A percentile compares a stretch with the other conserved stretches of the same genome.
These are phyloP conservation scores for Hydropsyche betteni DNA, from an alignment of 2,888 invertebrate genomes.

Conservation along the genomic window DNA sequence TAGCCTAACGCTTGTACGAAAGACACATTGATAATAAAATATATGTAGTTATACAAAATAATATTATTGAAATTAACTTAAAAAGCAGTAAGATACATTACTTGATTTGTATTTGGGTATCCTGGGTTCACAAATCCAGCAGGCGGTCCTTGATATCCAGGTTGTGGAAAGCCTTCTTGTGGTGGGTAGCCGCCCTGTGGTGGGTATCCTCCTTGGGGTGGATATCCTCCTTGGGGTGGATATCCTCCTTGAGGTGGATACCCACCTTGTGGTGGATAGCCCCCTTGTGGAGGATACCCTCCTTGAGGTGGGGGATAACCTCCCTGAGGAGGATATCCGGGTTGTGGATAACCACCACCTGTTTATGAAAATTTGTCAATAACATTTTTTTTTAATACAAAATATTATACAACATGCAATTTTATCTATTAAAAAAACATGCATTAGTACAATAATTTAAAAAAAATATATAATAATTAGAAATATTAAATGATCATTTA, in stretches of 20 bases:
- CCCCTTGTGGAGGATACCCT: conserved; percentile 58
- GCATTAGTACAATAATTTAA: too few relatives aligned
- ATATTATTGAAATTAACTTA: too few relatives aligned
- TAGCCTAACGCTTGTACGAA: too few relatives aligned
- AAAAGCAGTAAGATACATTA: conserved; percentile 2
- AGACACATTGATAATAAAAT: too few relatives aligned
- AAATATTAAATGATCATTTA: too few relatives aligned
- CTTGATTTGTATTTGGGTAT: conserved; percentile 49
- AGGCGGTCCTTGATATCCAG: conserved; percentile 53
- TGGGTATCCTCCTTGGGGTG: conserved; percentile 56
- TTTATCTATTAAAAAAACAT: not conserved
- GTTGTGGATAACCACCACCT: conserved; percentile 52
- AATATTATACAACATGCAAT: not conserved
- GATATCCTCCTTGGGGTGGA: conserved; percentile 59
- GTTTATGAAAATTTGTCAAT: conserved; percentile 6
- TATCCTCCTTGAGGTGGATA: conserved; percentile 55
- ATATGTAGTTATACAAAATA: too few relatives aligned
- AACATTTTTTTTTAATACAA: not conserved
- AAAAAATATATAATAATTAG: too few relatives aligned
- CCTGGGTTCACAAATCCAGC: conserved; percentile 50
- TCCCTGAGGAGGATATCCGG: conserved; percentile 39
- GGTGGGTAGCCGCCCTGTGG: conserved; percentile 56
- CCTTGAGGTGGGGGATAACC: conserved; percentile 52
- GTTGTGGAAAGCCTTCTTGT: conserved; percentile 52
- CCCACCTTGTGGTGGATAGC: conserved; percentile 58